Base-by-base conservation (phyloP, 2,797 vertebrate species). In the Pseudochromis fuscus region DNA sequence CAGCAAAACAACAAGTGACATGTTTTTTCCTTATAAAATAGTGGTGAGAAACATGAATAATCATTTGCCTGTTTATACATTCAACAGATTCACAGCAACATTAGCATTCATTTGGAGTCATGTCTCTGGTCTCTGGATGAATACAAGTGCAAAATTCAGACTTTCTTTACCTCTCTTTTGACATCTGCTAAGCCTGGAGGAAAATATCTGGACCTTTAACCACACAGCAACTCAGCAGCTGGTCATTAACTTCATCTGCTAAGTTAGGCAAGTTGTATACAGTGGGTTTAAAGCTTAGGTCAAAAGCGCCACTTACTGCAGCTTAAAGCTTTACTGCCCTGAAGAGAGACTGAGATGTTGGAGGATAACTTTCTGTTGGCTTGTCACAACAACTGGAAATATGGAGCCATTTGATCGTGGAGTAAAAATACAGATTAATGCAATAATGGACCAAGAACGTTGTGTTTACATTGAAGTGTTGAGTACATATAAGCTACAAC, bases 91-190 rank as follows among this genome's bases (percentile, higher is more conserved):
- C 12, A 3, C 12, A 31, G 1, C 11, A 13, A 45, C 27, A 58
- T 59, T 56, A 42, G 19, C 12, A 72, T 66, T 48, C 2, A 24
- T 42, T 42, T 30, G 3, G 25, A 60, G 38, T 19, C 7, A 18
- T n/a, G 2, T n/a, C 18, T 42, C 38, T 19, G 38, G 37, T 49
- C 11, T 50, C 23, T 67, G 66, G 15, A 67, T 12, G 2, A 58
- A 35, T 48, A 1, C n/a, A 55, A 69, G 51, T 31, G 19, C 16
- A 63, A 52, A 23, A 49, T 15, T 66, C 19, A 56, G 7, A 55
- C 28, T 48, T 12, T 18, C 75, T 72, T 60, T 16, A 58, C 42
- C 13, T 33, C 18, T 27, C 10, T 66, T 59, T 65, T 67, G 18
- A 35, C 72, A 28, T 69, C 49, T n/a, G 38, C 16, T 18, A 7